A percentile compares a stretch with the other conserved stretches of the same genome.
Conservation (phyloP, 2,888 invertebrate species). For the Calephelis perditalis region DNA sequence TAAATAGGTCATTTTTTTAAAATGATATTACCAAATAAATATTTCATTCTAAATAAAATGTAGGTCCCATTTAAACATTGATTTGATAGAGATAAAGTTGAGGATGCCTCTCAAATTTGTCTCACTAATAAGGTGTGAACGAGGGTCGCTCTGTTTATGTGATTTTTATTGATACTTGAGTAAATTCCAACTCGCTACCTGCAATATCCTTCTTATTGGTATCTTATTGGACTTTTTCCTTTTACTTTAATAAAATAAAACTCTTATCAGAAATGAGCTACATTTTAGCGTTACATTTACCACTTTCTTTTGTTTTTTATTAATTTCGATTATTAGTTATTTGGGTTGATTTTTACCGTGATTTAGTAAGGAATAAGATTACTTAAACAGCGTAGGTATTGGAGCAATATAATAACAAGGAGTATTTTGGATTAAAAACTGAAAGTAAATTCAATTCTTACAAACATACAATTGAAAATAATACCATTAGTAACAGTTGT, state of each 20-base stretch:
- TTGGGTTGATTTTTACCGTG: neutral
- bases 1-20: no score
- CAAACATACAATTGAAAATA: no score
- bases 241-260: conserved; percentile 31
- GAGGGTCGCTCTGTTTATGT: conserved; percentile 71
- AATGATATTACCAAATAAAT: no score
- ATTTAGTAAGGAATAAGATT: no score
- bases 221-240: conserved; percentile 42
- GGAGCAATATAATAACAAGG: no score
- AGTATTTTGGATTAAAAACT: no score
- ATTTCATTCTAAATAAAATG: neutral
- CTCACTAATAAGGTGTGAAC: conserved; percentile 69
- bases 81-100: conserved; percentile 56
- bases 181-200: conserved; percentile 45
- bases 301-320: neutral
- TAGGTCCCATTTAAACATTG: conserved; percentile 15
- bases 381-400: no score
- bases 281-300: conserved; percentile 1
- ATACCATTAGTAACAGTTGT: no score
- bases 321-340: neutral
- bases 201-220: conserved; percentile 54
- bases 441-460: no score
- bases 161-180: conserved; percentile 68
- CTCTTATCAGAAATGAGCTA: conserved; percentile 17
- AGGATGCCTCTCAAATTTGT: conserved; percentile 61